Evolutionary conservation across 2,888 invertebrate genomes (phyloP).

Genomic region (Xanthorhoe spadicearia): DNA sequence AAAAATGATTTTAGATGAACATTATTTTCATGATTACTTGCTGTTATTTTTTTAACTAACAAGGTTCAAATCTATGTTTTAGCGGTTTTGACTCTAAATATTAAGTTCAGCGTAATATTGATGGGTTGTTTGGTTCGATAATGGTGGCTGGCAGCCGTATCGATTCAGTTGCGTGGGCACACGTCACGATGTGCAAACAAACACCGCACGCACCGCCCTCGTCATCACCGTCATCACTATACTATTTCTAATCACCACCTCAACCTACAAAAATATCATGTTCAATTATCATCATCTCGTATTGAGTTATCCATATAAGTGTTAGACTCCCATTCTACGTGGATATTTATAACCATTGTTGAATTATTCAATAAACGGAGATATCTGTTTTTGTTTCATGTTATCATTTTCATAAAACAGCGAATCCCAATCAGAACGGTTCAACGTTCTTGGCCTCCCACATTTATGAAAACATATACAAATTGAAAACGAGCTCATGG

Average conservation of each 20-base stretch:
- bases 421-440: slow-evolving; percentile 26
- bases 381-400: slow-evolving; percentile 29
- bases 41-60: neutral
- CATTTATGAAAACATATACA: slow-evolving; percentile 30
- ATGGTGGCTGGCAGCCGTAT: slow-evolving; percentile 11
- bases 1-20: no score
- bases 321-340: slow-evolving; percentile 13
- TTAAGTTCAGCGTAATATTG: slow-evolving; percentile 8
- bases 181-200: slow-evolving; percentile 42
- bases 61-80: neutral
- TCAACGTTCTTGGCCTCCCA: slow-evolving; percentile 23
- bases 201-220: slow-evolving; percentile 40
- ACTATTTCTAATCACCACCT: slow-evolving; percentile 36
- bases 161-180: slow-evolving; percentile 26
- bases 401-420: slow-evolving; percentile 33
- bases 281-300: slow-evolving; percentile 7
- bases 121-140: slow-evolving; percentile 16
- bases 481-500: slow-evolving; percentile 21
- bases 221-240: slow-evolving; percentile 42
- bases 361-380: slow-evolving; percentile 30
- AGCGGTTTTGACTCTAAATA: slow-evolving; percentile 12
- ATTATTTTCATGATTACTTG: no score
- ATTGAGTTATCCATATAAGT: slow-evolving; percentile 11
- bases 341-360: slow-evolving; percentile 16
- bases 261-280: slow-evolving; percentile 17